Evolutionary conservation across 2,888 invertebrate species (phyloP), one percentile per base, ranked within the genome.

Genomic region (Eupeodes luniger): DNA sequence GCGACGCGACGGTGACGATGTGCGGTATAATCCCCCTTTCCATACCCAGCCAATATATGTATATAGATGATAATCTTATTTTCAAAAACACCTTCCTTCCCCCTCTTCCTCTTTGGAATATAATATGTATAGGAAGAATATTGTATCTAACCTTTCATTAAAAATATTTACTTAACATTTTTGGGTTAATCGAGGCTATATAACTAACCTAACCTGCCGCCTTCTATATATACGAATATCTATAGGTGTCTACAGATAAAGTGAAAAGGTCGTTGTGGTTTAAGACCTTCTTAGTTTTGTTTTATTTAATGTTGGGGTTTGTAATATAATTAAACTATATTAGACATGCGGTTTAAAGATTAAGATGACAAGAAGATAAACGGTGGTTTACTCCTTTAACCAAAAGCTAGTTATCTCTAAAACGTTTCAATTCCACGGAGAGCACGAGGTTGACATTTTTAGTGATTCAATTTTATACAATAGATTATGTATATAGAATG

Each of bases 351-450:
- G 69, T 36, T 69, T 36, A 53, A 5, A 51, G 69, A 69, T 69
- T 69, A 53, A 69, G 69, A 53, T 69, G 69, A 69, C 51, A 69
- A 53, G 53, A 16, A 51, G 34, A 69, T 34, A 69, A 34, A 53
- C 47, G 27, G 5, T 40, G 40, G 40, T 40, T 40, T 19, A 14
- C 49, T 5, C n/a, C 66, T 27, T 14, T n/a, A 36, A 4, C 7
- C 27, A 12, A 49, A 66, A 27, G 27, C 27, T 27, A 27, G 27
- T 27, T 27, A 27, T 27, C 27, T 27, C 14, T 19, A 47, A 49
- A 66, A 27, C 12, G 27, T 66, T 66, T 47, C 2, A 49, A 19
- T 59, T 59, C 36, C 9, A 34, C 14, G 3, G 3, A 12, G 14
- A 59, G 40, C 5, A 40, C 40, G 9, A 14, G 6, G 12, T 57